Evolutionary conservation across 1,140 invertebrate genomes (phyloP).

Genomic region (Drosophila seguyi): DNA sequence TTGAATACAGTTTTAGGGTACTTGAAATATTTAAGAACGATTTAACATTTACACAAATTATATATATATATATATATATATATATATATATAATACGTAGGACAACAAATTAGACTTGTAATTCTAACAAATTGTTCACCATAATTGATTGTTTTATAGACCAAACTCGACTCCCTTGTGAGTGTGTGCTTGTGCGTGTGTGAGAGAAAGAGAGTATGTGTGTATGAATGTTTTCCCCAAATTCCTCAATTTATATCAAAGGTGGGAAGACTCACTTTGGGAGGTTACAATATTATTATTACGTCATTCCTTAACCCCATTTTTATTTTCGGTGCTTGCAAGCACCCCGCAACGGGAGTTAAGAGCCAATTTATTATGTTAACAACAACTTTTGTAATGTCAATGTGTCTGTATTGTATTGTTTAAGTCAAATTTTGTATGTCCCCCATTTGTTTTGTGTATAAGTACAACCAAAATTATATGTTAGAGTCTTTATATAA

Average conservation of each 20-base stretch:
- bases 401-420: neutral
- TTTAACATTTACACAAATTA: slow-evolving; percentile 34
- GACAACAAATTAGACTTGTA: slow-evolving; percentile 23
- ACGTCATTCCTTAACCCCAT: slow-evolving; percentile 2
- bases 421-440: neutral
- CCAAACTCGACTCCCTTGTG: neutral
- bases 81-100: slow-evolving; percentile 23
- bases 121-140: slow-evolving; percentile 36
- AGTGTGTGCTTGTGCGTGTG: slow-evolving; percentile 2
- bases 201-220: neutral
- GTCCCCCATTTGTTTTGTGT: neutral
- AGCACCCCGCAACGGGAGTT: neutral
- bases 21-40: slow-evolving; percentile 23
- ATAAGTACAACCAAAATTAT: neutral
- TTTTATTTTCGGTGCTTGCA: neutral
- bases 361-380: neutral
- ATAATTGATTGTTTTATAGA: slow-evolving; percentile 27
- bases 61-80: slow-evolving; percentile 16
- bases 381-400: neutral
- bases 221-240: slow-evolving; percentile 12
- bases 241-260: neutral
- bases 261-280: slow-evolving; percentile 10
- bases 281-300: neutral
- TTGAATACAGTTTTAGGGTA: slow-evolving; percentile 50
- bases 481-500: neutral